Conservation (phyloP, 2,888 invertebrate genomes). For the Eledona agricola region DNA sequence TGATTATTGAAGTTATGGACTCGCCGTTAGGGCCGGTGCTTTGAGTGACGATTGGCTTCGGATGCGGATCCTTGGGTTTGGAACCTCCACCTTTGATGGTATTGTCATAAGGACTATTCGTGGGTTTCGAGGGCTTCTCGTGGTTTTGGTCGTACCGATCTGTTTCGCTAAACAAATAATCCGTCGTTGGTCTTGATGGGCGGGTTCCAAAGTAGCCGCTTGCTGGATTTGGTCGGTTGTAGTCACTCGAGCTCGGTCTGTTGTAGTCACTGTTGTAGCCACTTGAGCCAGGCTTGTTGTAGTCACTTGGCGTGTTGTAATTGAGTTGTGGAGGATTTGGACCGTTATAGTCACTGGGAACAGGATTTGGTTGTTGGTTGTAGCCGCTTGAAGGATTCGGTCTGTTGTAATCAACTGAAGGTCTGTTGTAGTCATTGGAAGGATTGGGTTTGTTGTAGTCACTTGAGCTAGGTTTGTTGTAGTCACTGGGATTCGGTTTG, state of each 20-base stretch:
- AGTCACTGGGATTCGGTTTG: conserved; percentile 12
- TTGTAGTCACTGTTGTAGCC: conserved; percentile 2
- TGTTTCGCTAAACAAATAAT: conserved; percentile 7
- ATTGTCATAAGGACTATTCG: conserved; percentile 15
- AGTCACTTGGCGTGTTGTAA: conserved; percentile 3
- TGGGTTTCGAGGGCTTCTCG: conserved; percentile 4
- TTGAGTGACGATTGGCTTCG: conserved; percentile 51
- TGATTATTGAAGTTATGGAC: conserved; percentile 58
- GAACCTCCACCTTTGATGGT: conserved; percentile 15
- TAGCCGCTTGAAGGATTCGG: conserved; percentile 6
- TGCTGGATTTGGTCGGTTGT: conserved; percentile 24
- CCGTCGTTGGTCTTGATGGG: conserved; percentile 9
- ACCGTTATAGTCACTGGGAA: conserved; percentile 17
- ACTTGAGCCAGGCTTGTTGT: conserved; percentile 16
- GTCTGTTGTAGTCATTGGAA: conserved; percentile 11
- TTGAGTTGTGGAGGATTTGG: conserved; percentile 19
- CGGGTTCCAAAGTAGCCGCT: too few species aligned
- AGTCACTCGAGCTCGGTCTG: conserved; percentile 7
- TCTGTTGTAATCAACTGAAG: conserved; percentile 12
- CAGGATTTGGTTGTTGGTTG: conserved; percentile 24
- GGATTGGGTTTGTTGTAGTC: conserved; percentile 19
- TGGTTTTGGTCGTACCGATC: conserved; percentile 11
- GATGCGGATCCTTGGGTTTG: conserved; percentile 23
- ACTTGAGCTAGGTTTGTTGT: not conserved
- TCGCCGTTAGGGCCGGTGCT: conserved; percentile 55